Conservation (phyloP, 2,113 vertebrate species). For the Gobio gobio region DNA sequence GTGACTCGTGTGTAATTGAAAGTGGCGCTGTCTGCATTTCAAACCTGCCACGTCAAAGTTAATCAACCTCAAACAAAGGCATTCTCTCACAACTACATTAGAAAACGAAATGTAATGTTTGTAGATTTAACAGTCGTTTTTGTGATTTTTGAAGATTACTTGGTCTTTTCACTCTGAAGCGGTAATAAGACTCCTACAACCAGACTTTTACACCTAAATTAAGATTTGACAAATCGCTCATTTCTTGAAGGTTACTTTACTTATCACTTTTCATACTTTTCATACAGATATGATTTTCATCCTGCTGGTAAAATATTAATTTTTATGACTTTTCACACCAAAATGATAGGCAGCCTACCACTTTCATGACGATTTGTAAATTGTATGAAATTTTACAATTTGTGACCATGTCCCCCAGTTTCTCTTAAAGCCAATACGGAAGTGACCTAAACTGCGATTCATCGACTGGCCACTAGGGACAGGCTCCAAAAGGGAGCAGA, state of each 20-base stretch:
- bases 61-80: slow-evolving; percentile 11
- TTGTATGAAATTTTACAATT: too few species aligned
- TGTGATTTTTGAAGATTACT: not conserved
- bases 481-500: too few species aligned
- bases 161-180: not conserved
- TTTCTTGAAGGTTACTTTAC: not conserved
- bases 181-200: not conserved
- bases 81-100: not conserved
- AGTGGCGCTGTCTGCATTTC: slow-evolving; percentile 11
- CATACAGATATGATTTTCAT: too few species aligned
- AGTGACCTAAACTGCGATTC: too few species aligned
- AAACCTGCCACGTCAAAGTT: slow-evolving; percentile 8
- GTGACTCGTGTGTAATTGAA: slow-evolving; percentile 36
- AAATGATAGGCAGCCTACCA: not conserved
- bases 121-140: not conserved
- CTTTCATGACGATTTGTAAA: not conserved
- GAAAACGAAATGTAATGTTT: not conserved
- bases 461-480: too few species aligned
- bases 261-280: not conserved
- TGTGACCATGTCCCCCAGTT: too few species aligned
- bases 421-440: too few species aligned
- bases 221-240: too few species aligned
- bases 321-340: too few species aligned
- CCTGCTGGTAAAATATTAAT: too few species aligned
- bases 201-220: too few species aligned